Evolutionary conservation across 2,888 invertebrate species (phyloP), one percentile per base, ranked within the genome.

Genomic region (Lamellibrachia satsuma): DNA sequence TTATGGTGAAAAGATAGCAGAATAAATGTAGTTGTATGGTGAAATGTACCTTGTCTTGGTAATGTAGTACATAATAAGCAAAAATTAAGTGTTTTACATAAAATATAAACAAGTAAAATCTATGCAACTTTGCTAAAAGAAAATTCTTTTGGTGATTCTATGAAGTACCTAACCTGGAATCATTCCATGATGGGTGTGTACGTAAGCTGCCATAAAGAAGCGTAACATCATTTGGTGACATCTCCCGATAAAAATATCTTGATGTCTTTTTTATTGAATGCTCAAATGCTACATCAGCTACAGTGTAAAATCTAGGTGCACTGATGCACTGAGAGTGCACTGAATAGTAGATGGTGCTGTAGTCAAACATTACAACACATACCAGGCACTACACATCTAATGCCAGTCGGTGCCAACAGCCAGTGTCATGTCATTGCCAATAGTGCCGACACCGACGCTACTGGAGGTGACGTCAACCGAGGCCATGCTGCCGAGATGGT

Each of bases 241-340:
- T 75, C 75, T 22, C 75, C 75, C 75, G 22, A 75, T 75, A 75
- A 75, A 75, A 75, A 75, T 75, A 75, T 75, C 75, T 75, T 75
- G 60, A 60, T 22, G 75, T 75, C 75, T 75, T 75, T 75, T 75
- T 75, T 75, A 75, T 75, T 75, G 75, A 75, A 75, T 75, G 75
- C 75, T 75, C 75, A 75, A 75, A 75, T 75, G 75, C 75, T 75
- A 75, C 75, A 75, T 75, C 75, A 75, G n/a, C 75, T 75, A 22
- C 75, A 75, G 75, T 75, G 75, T 75, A 75, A 75, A 75, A 75
- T 75, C 75, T 75, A 75, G 75, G n/a, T 75, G 75, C 75, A 75
- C 75, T 15, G 75, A 75, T 75, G 75, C 75, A 75, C 75, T 15
- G 75, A 57, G 57, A 75, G 75, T 75, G 75, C 75, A 11, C 22